Evolutionary conservation across 2,888 invertebrate species (phyloP).

Genomic region (Heliconius cydno): DNA sequence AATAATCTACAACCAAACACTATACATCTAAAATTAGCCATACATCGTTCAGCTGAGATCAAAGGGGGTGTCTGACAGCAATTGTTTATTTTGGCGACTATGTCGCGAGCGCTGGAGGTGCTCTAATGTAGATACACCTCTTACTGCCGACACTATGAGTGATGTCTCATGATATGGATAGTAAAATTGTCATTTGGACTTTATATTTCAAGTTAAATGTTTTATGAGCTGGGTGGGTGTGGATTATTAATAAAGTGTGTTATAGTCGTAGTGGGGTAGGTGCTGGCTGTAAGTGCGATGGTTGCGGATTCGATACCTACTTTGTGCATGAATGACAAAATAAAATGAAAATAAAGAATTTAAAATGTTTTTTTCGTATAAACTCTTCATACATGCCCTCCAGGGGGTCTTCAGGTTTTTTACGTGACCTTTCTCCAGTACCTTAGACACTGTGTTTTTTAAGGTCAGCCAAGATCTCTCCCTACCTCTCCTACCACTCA

Average conservation of each 20-base stretch:
- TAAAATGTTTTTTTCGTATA: too few species aligned
- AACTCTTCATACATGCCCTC: too few species aligned
- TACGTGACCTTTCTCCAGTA: too few species aligned
- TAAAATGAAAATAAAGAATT: too few species aligned
- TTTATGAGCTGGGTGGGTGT: neutral
- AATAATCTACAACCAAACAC: conserved; percentile 4
- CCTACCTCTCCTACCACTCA: too few species aligned
- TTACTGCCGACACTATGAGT: conserved; percentile 41
- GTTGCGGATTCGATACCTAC: neutral
- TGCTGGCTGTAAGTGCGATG: too few species aligned
- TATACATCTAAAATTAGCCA: conserved; percentile 14
- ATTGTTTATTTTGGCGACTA: conserved; percentile 70
- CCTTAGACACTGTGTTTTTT: too few species aligned
- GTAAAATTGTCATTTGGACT: conserved; percentile 7
- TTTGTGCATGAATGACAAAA: too few species aligned
- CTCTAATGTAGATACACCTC: conserved; percentile 49
- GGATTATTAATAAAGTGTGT: neutral
- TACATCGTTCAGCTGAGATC: conserved; percentile 65
- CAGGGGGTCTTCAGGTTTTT: too few species aligned
- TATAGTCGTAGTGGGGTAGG: neutral
- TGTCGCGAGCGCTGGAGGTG: conserved; percentile 53
- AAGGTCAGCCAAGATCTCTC: too few species aligned
- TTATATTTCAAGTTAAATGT: conserved; percentile 18
- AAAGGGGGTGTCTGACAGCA: conserved; percentile 55
- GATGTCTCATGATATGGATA: conserved; percentile 37